Conservation (phyloP, 2,113 vertebrate species). For the Capricornis sumatraensis region DNA sequence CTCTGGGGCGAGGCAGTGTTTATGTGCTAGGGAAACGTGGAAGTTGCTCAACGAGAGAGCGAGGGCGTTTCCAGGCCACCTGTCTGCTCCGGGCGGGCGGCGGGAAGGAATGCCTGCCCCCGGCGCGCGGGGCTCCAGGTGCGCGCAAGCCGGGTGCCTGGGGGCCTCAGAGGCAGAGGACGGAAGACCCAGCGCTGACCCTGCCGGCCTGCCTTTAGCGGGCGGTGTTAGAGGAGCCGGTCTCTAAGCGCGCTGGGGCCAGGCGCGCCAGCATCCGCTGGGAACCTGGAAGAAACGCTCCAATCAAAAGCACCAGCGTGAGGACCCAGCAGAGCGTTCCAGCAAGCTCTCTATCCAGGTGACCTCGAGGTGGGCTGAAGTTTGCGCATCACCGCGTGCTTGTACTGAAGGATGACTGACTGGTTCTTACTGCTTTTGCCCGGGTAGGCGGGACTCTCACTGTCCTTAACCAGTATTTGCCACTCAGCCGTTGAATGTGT, state of each 20-base stretch:
- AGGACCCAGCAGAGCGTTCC: neutral
- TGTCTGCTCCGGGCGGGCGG: neutral
- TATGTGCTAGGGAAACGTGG: neutral
- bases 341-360: neutral
- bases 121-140: neutral
- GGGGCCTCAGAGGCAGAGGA: too few species aligned
- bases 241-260: neutral
- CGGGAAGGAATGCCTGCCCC: neutral
- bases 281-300: neutral
- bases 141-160: neutral
- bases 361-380: neutral
- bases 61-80: neutral
- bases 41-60: neutral
- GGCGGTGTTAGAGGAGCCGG: neutral
- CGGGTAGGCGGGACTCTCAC: neutral
- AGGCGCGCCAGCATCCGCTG: accelerated
- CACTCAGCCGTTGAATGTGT: neutral
- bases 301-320: accelerated
- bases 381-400: neutral
- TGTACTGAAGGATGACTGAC: neutral
- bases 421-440: neutral
- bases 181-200: neutral
- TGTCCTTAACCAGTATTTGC: neutral
- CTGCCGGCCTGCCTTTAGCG: too few species aligned
- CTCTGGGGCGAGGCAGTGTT: neutral